Conservation (phyloP, 2,113 vertebrate genomes). For the Dicerorhinus sumatrensis region DNA sequence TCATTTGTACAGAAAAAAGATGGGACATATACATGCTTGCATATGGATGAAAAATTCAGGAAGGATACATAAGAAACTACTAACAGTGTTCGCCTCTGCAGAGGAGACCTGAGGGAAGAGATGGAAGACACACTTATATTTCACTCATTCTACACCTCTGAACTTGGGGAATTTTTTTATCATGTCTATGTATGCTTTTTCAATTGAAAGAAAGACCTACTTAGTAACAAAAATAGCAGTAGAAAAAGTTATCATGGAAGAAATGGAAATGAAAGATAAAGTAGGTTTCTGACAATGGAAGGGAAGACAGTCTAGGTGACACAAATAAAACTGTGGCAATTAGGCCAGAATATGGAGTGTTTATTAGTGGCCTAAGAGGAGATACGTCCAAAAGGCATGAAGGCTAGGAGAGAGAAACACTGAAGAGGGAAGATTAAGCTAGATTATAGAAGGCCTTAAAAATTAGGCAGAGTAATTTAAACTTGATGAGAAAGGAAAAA, state of each 20-base stretch:
- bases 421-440: not conserved
- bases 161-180: not conserved
- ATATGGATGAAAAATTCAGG: not conserved
- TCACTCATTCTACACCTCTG: not conserved
- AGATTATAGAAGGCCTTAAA: not conserved
- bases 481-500: not conserved
- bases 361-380: not conserved
- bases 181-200: not conserved
- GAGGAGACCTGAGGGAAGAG: not conserved
- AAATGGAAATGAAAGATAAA: not conserved
- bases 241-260: not conserved
- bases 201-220: not conserved
- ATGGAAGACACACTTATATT: not conserved
- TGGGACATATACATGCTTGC: not conserved
- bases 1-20: not conserved
- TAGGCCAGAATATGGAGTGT: not conserved
- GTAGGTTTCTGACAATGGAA: not conserved
- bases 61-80: not conserved
- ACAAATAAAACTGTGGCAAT: not conserved
- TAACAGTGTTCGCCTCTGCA: not conserved
- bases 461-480: not conserved
- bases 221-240: not conserved
- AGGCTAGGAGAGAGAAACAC: not conserved
- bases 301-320: not conserved
- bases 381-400: not conserved